Conservation (phyloP, 2,888 invertebrate species). For the Ypsolopha scabrella region DNA sequence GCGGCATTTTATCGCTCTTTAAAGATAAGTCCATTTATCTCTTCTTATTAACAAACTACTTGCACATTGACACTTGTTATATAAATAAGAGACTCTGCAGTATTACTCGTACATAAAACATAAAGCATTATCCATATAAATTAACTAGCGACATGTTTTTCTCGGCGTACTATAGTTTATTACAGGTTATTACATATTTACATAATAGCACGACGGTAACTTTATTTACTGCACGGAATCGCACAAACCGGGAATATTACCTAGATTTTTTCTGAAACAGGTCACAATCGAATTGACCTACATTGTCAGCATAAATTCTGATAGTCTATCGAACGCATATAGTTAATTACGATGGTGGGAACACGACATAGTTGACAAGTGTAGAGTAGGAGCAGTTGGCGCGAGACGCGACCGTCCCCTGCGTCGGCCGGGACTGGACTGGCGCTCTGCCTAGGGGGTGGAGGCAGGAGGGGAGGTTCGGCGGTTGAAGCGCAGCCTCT, state of each 20-base stretch:
- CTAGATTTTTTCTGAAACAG: background rate
- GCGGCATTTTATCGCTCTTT: conserved; percentile 28
- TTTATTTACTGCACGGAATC: too few species aligned
- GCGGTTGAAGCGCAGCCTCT: conserved; percentile 40
- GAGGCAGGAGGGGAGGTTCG: too few species aligned
- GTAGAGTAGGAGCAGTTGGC: background rate
- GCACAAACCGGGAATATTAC: too few species aligned
- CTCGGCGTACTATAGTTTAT: too few species aligned
- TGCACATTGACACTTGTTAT: background rate
- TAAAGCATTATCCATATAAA: too few species aligned
- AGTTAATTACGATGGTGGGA: conserved; percentile 11
- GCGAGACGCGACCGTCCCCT: conserved; percentile 18
- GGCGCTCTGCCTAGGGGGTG: conserved; percentile 14
- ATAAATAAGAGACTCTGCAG: too few species aligned
- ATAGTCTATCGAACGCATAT: background rate
- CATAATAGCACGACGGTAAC: too few species aligned
- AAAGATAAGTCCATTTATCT: background rate
- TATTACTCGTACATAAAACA: too few species aligned
- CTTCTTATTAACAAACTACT: background rate
- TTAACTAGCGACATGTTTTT: too few species aligned
- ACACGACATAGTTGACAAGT: conserved; percentile 18
- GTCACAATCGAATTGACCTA: background rate
- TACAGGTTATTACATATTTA: too few species aligned
- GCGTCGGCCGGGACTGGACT: conserved; percentile 35
- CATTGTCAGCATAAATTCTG: background rate